These are phyloP conservation scores for Dione vanillae DNA, from an alignment of 2,888 invertebrate genomes.

Conservation along the genomic window DNA sequence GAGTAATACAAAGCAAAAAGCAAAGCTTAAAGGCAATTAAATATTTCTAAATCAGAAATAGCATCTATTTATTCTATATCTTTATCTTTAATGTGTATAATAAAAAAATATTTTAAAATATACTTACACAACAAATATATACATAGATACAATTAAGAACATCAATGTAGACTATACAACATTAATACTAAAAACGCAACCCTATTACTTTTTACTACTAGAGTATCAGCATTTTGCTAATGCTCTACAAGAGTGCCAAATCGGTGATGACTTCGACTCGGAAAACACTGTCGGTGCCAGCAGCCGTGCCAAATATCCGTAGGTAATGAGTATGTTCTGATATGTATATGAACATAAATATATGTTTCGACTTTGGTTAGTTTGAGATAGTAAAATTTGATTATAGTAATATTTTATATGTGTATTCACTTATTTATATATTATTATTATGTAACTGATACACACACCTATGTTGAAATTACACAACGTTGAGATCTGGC, in stretches of 20 bases:
- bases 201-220: constrained; percentile 30
- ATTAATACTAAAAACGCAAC: constrained; percentile 23
- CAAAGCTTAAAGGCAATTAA: too few relatives aligned
- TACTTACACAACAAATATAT: not conserved
- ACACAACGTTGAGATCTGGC: too few relatives aligned
- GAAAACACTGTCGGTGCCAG: constrained; percentile 45
- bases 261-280: constrained; percentile 52
- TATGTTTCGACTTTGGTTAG: not conserved
- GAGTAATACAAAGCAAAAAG: too few relatives aligned
- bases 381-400: constrained; percentile 11
- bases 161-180: not conserved
- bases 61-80: too few relatives aligned
- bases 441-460: too few relatives aligned
- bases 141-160: not conserved
- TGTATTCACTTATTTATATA: too few relatives aligned
- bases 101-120: too few relatives aligned
- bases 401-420: not conserved
- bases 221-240: constrained; percentile 62
- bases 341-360: not conserved
- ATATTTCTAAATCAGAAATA: too few relatives aligned
- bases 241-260: constrained; percentile 70
- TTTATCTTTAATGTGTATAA: too few relatives aligned
- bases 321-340: constrained; percentile 42
- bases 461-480: too few relatives aligned
- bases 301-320: constrained; percentile 46